Evolutionary conservation across 2,888 invertebrate genomes (phyloP).

Genomic region (Limulus polyphemus): DNA sequence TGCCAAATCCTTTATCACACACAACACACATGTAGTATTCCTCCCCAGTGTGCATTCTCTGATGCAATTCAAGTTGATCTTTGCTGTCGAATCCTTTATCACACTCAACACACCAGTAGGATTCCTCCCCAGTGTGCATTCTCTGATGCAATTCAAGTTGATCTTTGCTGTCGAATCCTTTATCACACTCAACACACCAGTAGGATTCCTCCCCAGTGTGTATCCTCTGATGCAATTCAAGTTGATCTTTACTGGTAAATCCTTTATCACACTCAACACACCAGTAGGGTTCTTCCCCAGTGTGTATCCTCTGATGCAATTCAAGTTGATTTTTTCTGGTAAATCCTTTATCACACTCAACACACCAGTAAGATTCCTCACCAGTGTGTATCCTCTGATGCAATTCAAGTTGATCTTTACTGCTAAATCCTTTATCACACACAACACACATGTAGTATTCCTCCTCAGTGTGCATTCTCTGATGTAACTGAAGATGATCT

Average conservation of each 20-base stretch:
- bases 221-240: slow-evolving; percentile 18
- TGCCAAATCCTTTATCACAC: slow-evolving; percentile 12
- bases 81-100: slow-evolving; percentile 33
- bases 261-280: slow-evolving; percentile 35
- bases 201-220: slow-evolving; percentile 34
- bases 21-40: too few species aligned
- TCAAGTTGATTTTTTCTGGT: too few species aligned
- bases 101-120: slow-evolving; percentile 35
- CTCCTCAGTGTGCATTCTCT: too few species aligned
- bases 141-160: slow-evolving; percentile 27
- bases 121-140: slow-evolving; percentile 36
- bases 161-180: slow-evolving; percentile 33
- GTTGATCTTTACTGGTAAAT: slow-evolving; percentile 31
- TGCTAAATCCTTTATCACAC: slow-evolving; percentile 11
- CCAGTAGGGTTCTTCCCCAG: slow-evolving; percentile 31
- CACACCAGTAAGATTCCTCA: too few species aligned
- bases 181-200: slow-evolving; percentile 34
- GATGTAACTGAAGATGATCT: too few species aligned
- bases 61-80: too few species aligned
- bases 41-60: too few species aligned
- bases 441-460: too few species aligned
- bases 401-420: slow-evolving; percentile 10
- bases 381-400: too few species aligned
- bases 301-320: slow-evolving; percentile 28
- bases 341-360: too few species aligned